Percentiles rank a stretch among this genome's conserved stretches.
Evolutionary conservation across 2,888 invertebrate genomes (phyloP).

Genomic region (Drosophila paramelanica): DNA sequence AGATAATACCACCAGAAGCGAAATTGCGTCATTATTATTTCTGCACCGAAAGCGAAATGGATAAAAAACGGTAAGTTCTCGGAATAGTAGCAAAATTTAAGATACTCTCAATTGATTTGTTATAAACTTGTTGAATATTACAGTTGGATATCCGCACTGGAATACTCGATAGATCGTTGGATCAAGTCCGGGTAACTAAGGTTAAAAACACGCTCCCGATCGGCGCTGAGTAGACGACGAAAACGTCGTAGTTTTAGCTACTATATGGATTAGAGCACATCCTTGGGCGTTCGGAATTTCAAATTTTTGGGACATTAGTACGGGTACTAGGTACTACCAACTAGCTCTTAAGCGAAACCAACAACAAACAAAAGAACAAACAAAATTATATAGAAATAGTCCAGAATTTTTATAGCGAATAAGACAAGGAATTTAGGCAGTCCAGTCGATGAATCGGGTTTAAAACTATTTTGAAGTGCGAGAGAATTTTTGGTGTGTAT

Average conservation of each 20-base stretch:
- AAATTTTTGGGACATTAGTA: constrained; percentile 66
- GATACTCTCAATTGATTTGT: no score
- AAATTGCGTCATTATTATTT: constrained; percentile 95
- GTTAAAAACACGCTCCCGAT: constrained; percentile 80
- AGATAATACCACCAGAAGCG: constrained; percentile 94
- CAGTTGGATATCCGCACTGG: constrained; percentile 97
- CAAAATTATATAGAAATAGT: constrained; percentile 50
- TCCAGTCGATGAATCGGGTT: constrained; percentile 62
- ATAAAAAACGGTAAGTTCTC: constrained; percentile 92
- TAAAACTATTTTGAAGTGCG: constrained; percentile 71
- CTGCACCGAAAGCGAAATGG: constrained; percentile 97
- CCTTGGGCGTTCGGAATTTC: constrained; percentile 24
- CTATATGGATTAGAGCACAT: constrained; percentile 73
- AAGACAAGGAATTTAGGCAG: constrained; percentile 69
- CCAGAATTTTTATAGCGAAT: constrained; percentile 63
- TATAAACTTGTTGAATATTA: background rate
- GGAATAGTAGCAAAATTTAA: background rate
- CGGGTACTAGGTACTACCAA: constrained; percentile 78
- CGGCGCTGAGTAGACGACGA: constrained; percentile 70
- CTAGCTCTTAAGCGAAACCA: constrained; percentile 46
- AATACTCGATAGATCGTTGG: constrained; percentile 97
- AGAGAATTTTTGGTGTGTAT: constrained; percentile 67
- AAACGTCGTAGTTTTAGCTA: constrained; percentile 83
- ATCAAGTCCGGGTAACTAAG: constrained; percentile 89
- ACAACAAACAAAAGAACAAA: constrained; percentile 33